A percentile compares a stretch with the other conserved stretches of the same genome.
These are phyloP conservation scores for Hestina assimilis DNA, from an alignment of 1,140 invertebrate species.

Conservation along the genomic window DNA sequence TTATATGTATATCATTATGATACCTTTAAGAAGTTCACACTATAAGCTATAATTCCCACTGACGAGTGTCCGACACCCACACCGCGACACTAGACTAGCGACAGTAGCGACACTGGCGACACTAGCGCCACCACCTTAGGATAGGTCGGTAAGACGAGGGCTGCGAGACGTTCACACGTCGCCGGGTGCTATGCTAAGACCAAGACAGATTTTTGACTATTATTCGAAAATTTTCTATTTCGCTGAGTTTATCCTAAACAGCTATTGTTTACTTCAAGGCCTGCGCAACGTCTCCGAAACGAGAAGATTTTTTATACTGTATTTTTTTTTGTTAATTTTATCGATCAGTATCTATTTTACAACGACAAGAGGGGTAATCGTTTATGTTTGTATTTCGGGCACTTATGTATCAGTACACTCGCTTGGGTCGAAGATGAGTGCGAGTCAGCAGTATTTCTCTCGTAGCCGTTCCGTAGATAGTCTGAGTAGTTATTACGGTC, in stretches of 20 bases:
- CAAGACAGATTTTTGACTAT: slow-evolving; percentile 50
- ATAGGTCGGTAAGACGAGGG: slow-evolving; percentile 4
- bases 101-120: too few relatives aligned
- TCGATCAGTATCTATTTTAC: too few relatives aligned
- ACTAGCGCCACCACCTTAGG: too few relatives aligned
- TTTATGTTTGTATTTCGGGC: background rate
- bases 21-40: slow-evolving; percentile 2
- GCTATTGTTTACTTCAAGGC: too few relatives aligned
- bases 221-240: slow-evolving; percentile 12
- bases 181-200: slow-evolving; percentile 62
- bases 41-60: too few relatives aligned
- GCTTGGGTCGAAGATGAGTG: background rate
- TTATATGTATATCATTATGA: slow-evolving; percentile 5
- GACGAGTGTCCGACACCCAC: too few relatives aligned
- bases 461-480: slow-evolving; percentile 14
- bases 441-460: background rate
- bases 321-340: too few relatives aligned
- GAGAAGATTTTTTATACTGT: too few relatives aligned
- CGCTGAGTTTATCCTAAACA: background rate
- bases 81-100: too few relatives aligned
- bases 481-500: slow-evolving; percentile 6
- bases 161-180: slow-evolving; percentile 22
- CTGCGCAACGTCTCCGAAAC: too few relatives aligned
- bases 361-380: too few relatives aligned
- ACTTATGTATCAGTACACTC: background rate